Evolutionary conservation across 2,113 vertebrate species (phyloP).

Genomic region (Oreotragus oreotragus): DNA sequence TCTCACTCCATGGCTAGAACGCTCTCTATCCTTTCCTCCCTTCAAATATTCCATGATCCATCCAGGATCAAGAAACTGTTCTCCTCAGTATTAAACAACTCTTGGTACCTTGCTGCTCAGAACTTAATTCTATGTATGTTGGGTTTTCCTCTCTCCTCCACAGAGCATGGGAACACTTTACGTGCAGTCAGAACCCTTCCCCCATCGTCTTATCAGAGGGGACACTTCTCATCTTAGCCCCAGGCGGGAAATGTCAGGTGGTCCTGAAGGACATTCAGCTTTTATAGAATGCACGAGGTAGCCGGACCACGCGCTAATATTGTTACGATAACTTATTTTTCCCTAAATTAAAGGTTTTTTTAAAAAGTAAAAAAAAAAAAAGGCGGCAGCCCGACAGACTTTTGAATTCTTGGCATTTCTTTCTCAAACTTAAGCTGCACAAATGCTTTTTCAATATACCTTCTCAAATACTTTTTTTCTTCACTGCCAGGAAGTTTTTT

Average conservation of each 20-base stretch:
- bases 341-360: not conserved
- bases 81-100: not conserved
- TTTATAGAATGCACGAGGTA: not conserved
- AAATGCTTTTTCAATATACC: constrained; percentile 15
- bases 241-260: not conserved
- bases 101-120: not conserved
- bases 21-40: not conserved
- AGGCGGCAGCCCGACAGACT: not conserved
- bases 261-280: not conserved
- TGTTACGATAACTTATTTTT: not conserved
- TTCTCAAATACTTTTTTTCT: not conserved
- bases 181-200: too few relatives aligned
- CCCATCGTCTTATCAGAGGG: not conserved
- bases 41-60: not conserved
- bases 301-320: not conserved
- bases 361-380: not conserved
- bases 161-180: not conserved
- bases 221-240: fast-evolving
- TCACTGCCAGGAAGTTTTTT: not conserved
- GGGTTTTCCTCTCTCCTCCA: not conserved
- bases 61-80: not conserved
- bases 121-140: not conserved
- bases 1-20: not conserved
- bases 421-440: not conserved
- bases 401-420: constrained; percentile 42